Conservation (phyloP, 2,888 invertebrate genomes). For the Platycheirus albimanus region DNA sequence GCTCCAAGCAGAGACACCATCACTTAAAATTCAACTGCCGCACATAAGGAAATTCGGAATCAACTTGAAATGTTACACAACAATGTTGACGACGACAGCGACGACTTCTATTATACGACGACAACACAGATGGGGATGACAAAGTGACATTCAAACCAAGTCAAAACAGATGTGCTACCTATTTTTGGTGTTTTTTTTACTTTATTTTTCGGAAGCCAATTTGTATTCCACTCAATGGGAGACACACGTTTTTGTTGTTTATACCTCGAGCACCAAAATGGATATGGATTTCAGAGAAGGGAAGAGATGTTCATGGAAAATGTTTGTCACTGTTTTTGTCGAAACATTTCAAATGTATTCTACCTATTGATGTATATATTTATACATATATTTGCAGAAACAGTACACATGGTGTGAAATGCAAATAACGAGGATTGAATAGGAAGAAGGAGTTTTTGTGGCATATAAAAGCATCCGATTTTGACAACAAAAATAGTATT, state of each 20-base stretch:
- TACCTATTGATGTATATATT: no score
- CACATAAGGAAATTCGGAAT: conserved; percentile 72
- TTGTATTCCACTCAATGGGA: conserved; percentile 70
- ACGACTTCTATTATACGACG: neutral
- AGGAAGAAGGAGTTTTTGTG: neutral
- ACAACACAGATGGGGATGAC: conserved; percentile 56
- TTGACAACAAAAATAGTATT: no score
- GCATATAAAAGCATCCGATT: no score
- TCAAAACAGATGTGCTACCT: conserved; percentile 63
- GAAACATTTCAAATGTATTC: conserved; percentile 38
- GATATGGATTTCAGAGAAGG: conserved; percentile 31
- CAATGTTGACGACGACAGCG: conserved; percentile 29
- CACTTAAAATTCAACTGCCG: conserved; percentile 67
- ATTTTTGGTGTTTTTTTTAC: conserved; percentile 22
- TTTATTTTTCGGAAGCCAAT: conserved; percentile 67
- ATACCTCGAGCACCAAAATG: conserved; percentile 34
- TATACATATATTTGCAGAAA: conserved; percentile 11
- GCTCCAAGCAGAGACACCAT: conserved; percentile 37
- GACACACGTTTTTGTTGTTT: conserved; percentile 73
- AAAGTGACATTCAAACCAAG: conserved; percentile 67
- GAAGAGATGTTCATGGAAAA: conserved; percentile 59
- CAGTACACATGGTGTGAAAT: conserved; percentile 37
- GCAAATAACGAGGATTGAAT: conserved; percentile 42
- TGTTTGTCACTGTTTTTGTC: conserved; percentile 56
- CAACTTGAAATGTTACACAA: conserved; percentile 71